Evolutionary conservation across 2,888 invertebrate species (phyloP), one percentile per base, ranked within the genome.

Genomic region (Agrochola macilenta): DNA sequence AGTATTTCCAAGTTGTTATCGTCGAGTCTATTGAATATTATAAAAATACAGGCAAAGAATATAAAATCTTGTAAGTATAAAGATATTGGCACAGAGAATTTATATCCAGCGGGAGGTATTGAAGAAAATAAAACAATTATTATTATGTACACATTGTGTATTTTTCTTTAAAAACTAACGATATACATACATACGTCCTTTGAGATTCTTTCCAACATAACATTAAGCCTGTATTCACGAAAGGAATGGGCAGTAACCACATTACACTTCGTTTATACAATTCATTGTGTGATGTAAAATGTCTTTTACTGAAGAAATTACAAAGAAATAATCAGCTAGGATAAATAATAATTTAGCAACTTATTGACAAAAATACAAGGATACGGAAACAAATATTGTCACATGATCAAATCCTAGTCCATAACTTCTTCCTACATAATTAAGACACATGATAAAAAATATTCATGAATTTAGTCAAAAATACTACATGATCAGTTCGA

Each of bases 161-260:
- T 81, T 78, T 79, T 46, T 66, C 20, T 72, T 73, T 75, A 75
- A 54, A 82, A 79, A 69, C 84, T 84, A 75, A 63, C 63, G 60
- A 76, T 81, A 84, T 82, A 79, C 75, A 77, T 78, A 60, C 43
- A 76, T 66, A 72, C 14, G 52, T 63, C 60, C 12, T 64, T 68
- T 76, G 87, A 88, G 87, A 87, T 87, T 86, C 83, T 54, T 69
- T 64, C 68, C 57, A 58, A 73, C 7, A 43, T 65, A 64, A 43
- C 23, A 46, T 52, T 3, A 35, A 26, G 23, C 3, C 26, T 23
- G 4, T 57, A 17, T n/a, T 30, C 14, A 5, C 17, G 8, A 14
- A 49, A 35, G 26, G 14, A 30, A n/a, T 49, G 49, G 39, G 30
- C 63, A 49, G 57, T 23, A 17, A 43, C 39, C 20, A 60, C 20